These are phyloP conservation scores for Scatophagus argus DNA, from an alignment of 2,113 vertebrate species.

Conservation along the genomic window DNA sequence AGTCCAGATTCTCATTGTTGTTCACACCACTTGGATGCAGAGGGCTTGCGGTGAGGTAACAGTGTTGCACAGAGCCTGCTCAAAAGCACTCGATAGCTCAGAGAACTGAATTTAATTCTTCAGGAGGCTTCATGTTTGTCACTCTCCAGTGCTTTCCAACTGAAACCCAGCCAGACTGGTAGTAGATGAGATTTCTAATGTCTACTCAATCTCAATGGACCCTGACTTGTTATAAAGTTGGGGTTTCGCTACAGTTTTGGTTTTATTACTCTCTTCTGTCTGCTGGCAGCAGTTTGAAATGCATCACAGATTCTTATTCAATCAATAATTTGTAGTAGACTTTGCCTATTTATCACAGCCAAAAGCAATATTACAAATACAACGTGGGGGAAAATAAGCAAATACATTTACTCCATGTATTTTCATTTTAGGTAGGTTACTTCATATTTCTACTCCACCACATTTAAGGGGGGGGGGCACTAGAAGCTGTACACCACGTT, in stretches of 20 bases:
- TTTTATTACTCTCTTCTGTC: not conserved
- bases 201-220: slow-evolving; percentile 60
- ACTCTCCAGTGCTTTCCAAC: slow-evolving; percentile 81
- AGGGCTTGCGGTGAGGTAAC: slow-evolving; percentile 66
- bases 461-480: not conserved
- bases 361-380: not conserved
- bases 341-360: not conserved
- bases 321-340: not conserved
- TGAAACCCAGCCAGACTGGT: slow-evolving; percentile 79
- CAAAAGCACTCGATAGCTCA: slow-evolving; percentile 81
- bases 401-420: not conserved
- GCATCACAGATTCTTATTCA: not conserved
- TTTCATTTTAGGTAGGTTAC: not conserved
- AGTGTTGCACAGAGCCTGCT: slow-evolving; percentile 69
- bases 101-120: slow-evolving; percentile 84
- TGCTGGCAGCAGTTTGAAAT: not conserved
- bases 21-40: slow-evolving; percentile 51
- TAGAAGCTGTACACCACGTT: not conserved
- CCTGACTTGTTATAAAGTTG: not conserved
- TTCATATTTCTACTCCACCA: no score
- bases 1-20: no score
- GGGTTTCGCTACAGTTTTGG: slow-evolving; percentile 12
- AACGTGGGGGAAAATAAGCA: not conserved
- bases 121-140: slow-evolving; percentile 79
- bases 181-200: slow-evolving; percentile 78